Conservation (phyloP, 2,797 vertebrate species). For the Buphagus erythrorhynchus region DNA sequence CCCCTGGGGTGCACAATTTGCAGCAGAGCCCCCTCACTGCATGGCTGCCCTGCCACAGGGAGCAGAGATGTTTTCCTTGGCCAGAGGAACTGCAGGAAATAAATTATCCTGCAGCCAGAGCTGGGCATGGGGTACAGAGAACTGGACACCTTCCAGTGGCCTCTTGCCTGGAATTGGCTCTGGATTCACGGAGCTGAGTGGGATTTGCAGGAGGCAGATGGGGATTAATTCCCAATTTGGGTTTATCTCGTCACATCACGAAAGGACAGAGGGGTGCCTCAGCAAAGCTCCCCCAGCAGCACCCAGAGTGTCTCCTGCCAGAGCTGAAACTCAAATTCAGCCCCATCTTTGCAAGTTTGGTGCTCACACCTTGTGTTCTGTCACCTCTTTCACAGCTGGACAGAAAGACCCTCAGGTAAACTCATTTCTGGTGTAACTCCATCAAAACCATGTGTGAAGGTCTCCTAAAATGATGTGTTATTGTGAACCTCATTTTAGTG, state of each 20-base stretch:
- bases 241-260: slow-evolving; percentile 40
- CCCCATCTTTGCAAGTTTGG: background rate
- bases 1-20: slow-evolving; percentile 63
- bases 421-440: background rate
- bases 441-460: background rate
- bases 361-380: background rate
- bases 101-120: slow-evolving; percentile 81
- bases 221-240: slow-evolving; percentile 66
- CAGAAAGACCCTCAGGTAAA: background rate
- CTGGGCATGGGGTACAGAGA: slow-evolving; percentile 79
- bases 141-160: slow-evolving; percentile 79
- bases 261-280: background rate
- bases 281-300: background rate
- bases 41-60: slow-evolving; percentile 73
- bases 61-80: slow-evolving; percentile 80
- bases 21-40: slow-evolving; percentile 72
- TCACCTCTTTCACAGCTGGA: background rate
- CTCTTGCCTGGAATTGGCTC: slow-evolving; percentile 79
- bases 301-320: rapidly evolving
- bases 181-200: slow-evolving; percentile 70
- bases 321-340: background rate
- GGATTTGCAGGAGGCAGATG: slow-evolving; percentile 80
- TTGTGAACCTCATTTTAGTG: background rate
- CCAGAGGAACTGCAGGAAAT: slow-evolving; percentile 72
- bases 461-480: background rate